These are phyloP conservation scores for Beroe forskalii DNA, from an alignment of 37 sponge, comb jelly and placozoan species.

Conservation along the genomic window DNA sequence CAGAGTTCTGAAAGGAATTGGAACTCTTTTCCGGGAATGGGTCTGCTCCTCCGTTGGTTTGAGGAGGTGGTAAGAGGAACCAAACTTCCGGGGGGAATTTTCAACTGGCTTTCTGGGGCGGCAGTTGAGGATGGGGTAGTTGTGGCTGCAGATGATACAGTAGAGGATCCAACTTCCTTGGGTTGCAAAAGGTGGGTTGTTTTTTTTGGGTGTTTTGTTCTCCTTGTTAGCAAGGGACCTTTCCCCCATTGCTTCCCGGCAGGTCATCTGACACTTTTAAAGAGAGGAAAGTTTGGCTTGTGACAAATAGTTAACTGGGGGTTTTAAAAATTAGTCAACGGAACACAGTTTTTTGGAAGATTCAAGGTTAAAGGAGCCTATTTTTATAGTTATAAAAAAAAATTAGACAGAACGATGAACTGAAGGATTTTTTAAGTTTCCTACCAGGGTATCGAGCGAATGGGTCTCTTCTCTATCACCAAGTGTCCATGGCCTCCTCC, in stretches of 20 bases:
- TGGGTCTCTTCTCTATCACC: neutral
- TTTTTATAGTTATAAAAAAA: no score
- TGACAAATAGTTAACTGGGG: no score
- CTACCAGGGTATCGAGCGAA: neutral
- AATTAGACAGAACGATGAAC: no score
- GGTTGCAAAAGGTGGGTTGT: neutral
- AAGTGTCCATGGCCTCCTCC: slow-evolving; percentile 8
- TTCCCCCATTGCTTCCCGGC: neutral
- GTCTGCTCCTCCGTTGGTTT: neutral
- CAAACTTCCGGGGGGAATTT: neutral
- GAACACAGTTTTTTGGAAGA: no score
- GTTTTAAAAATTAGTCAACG: no score
- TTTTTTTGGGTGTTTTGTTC: neutral
- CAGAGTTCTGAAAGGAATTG: slow-evolving; percentile 24
- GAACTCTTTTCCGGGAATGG: neutral
- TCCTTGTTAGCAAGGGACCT: slow-evolving; percentile 3
- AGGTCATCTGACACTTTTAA: slow-evolving; percentile 7
- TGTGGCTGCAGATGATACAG: neutral
- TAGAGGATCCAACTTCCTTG: no score
- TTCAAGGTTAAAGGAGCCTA: no score
- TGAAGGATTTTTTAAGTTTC: no score
- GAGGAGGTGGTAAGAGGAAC: neutral
- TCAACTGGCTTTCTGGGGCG: neutral
- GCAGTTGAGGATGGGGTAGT: neutral
- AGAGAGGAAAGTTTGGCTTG: neutral